phyloP scores from a whole-genome alignment of 2,113 vertebrate species.

The Pavo muticus region DNA sequence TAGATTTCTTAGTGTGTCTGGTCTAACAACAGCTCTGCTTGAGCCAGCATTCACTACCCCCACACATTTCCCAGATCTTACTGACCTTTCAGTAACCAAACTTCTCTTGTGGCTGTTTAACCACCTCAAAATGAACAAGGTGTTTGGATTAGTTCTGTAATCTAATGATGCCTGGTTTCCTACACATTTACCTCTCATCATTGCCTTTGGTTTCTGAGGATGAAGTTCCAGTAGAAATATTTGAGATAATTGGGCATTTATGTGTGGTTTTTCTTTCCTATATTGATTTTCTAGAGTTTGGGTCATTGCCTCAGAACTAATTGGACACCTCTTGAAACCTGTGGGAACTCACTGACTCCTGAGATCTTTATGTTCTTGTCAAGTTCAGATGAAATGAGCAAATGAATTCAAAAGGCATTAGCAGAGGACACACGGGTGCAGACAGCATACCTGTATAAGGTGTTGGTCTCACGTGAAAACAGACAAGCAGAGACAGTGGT shows the following conservation, averaged over 20 bases:
- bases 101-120: not conserved
- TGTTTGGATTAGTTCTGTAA: not conserved
- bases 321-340: not conserved
- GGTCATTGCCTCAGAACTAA: not conserved
- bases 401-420: not conserved
- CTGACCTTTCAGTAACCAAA: not conserved
- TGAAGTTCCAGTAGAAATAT: not conserved
- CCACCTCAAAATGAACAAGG: not conserved
- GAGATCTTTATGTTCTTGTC: not conserved
- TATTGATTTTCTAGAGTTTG: conserved; percentile 4
- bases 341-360: not conserved
- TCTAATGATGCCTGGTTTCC: not conserved
- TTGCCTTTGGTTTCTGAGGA: not conserved
- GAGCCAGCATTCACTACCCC: not conserved
- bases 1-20: not conserved
- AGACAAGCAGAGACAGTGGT: rapidly evolving
- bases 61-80: not conserved
- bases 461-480: not conserved
- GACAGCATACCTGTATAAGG: not conserved
- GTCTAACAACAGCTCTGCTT: not conserved
- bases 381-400: not conserved
- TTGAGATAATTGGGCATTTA: not conserved
- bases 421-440: not conserved
- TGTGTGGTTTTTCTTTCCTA: not conserved
- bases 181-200: not conserved